phyloP scores from a whole-genome alignment of 2,888 invertebrate species.

The Pimpla rufipes region DNA sequence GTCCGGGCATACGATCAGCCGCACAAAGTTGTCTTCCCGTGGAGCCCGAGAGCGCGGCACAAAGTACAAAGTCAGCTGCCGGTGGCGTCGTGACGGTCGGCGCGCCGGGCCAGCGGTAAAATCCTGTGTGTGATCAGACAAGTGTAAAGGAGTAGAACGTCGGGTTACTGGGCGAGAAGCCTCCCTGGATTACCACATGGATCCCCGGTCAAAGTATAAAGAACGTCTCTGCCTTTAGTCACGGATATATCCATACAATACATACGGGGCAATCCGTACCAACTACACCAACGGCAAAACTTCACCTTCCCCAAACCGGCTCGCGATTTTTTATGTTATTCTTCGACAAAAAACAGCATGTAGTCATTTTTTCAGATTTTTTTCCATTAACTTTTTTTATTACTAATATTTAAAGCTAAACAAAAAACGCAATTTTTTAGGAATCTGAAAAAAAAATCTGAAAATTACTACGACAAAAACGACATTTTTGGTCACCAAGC shows the following conservation, averaged over 20 bases:
- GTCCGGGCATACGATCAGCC: slow-evolving; percentile 41
- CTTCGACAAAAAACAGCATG: too few species aligned
- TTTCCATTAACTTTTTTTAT: too few species aligned
- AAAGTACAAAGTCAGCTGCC: slow-evolving; percentile 37
- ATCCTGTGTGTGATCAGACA: slow-evolving; percentile 63
- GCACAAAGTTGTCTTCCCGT: slow-evolving; percentile 24
- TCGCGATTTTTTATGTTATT: too few species aligned
- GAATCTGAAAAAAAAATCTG: too few species aligned
- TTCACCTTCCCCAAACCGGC: too few species aligned
- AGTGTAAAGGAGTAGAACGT: slow-evolving; percentile 59
- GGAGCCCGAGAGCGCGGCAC: background rate
- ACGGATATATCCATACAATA: slow-evolving; percentile 27
- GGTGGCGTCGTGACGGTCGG: slow-evolving; percentile 27
- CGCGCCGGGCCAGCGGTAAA: slow-evolving; percentile 46
- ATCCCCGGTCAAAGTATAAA: slow-evolving; percentile 67
- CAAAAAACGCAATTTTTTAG: too few species aligned
- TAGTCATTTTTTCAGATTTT: too few species aligned
- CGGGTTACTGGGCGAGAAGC: slow-evolving; percentile 51
- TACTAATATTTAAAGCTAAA: too few species aligned
- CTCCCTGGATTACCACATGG: slow-evolving; percentile 63
- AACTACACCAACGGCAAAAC: too few species aligned
- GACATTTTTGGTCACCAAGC: too few species aligned
- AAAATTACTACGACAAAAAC: too few species aligned
- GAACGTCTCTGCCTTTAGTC: slow-evolving; percentile 45
- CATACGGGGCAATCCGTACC: too few species aligned